Percentiles rank a stretch among this genome's conserved stretches.
These are phyloP conservation scores for Periphyllus acericola DNA, from an alignment of 2,888 invertebrate genomes.

Conservation along the genomic window DNA sequence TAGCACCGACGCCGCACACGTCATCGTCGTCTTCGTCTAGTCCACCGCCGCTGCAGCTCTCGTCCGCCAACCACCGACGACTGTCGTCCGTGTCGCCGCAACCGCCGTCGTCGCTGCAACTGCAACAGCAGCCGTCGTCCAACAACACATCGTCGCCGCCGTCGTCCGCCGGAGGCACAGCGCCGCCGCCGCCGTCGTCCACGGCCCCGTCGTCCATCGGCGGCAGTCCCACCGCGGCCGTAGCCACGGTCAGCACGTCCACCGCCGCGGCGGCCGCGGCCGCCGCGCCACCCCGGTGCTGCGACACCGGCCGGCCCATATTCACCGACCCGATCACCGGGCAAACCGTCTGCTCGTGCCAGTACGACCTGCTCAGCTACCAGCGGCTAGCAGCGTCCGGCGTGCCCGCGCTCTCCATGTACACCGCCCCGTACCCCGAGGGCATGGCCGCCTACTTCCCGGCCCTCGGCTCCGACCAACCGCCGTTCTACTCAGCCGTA, in stretches of 20 bases:
- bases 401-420: constrained; percentile 81
- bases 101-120: constrained; percentile 30
- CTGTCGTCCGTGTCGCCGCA: constrained; percentile 41
- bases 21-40: constrained; percentile 52
- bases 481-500: constrained; percentile 87
- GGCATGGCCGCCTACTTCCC: constrained; percentile 90
- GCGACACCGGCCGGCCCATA: constrained; percentile 91
- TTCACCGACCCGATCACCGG: constrained; percentile 90
- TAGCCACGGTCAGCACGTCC: constrained; percentile 66
- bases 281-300: constrained; percentile 73
- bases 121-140: constrained; percentile 13
- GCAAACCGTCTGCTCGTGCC: constrained; percentile 89
- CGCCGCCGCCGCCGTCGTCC: background rate
- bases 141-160: background rate
- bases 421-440: constrained; percentile 80
- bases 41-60: constrained; percentile 44
- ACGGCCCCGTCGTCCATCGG: constrained; percentile 51
- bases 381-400: constrained; percentile 77
- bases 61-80: constrained; percentile 35
- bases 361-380: constrained; percentile 87
- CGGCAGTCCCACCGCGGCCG: constrained; percentile 63
- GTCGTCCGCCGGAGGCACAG: background rate
- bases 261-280: constrained; percentile 68
- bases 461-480: constrained; percentile 84
- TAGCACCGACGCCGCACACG: constrained; percentile 36